phyloP scores from a whole-genome alignment of 2,888 invertebrate species.

The Dasysyrphus tricinctus region DNA sequence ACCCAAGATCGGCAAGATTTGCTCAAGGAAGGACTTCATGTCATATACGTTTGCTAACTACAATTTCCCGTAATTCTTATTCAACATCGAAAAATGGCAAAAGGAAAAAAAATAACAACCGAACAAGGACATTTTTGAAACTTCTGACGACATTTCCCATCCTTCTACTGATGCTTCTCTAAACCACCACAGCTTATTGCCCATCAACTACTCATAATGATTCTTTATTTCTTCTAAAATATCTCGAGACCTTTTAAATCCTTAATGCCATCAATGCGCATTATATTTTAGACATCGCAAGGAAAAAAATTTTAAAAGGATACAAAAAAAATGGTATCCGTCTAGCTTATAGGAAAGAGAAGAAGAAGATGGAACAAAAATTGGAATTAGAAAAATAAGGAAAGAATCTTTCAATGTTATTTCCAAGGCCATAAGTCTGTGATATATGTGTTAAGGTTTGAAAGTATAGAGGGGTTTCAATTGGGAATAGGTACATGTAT shows the following conservation, averaged over 20 bases:
- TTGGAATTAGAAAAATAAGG: neutral
- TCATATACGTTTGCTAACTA: neutral
- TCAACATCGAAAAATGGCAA: neutral
- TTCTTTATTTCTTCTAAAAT: conserved; percentile 29
- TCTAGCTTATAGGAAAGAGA: neutral
- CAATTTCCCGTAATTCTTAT: neutral
- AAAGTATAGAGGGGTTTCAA: neutral
- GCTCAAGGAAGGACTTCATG: neutral
- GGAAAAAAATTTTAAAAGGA: conserved; percentile 11
- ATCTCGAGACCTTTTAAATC: conserved; percentile 1
- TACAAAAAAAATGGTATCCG: neutral
- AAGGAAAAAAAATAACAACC: neutral
- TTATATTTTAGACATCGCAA: neutral
- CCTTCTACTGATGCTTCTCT: neutral
- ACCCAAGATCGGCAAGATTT: conserved; percentile 1
- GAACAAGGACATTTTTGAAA: conserved; percentile 31
- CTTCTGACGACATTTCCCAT: conserved; percentile 7
- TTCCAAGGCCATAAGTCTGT: conserved; percentile 10
- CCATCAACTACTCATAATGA: conserved; percentile 64
- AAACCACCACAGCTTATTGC: neutral
- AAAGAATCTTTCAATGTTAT: neutral
- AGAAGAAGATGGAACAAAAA: no score
- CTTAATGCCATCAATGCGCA: neutral
- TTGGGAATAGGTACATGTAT: neutral
- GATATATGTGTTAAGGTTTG: neutral